Evolutionary conservation across 2,797 vertebrate species (phyloP).

Genomic region (Melanotaenia pygmaea): DNA sequence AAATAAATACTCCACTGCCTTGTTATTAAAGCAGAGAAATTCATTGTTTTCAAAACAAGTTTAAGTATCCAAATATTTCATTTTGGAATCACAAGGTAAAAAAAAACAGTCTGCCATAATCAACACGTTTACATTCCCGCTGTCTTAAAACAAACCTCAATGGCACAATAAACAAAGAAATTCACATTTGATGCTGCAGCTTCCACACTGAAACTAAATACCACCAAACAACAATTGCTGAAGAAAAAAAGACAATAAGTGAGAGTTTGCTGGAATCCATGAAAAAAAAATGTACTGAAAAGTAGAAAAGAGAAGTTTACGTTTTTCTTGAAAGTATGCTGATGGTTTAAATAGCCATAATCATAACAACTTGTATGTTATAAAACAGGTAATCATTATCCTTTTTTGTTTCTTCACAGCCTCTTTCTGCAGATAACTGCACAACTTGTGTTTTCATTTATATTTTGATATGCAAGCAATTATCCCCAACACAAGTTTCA

Average conservation of each 20-base stretch:
- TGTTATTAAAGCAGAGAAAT: neutral
- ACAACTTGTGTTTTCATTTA: neutral
- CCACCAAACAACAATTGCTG: no score
- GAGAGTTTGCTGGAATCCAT: no score
- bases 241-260: no score
- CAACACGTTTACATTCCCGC: no score
- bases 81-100: neutral
- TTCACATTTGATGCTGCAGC: no score
- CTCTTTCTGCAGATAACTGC: neutral
- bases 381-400: neutral
- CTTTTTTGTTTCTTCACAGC: neutral
- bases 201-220: no score
- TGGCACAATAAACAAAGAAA: no score
- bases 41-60: neutral
- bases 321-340: neutral
- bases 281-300: neutral
- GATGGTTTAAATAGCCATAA: neutral
- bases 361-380: neutral
- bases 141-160: no score
- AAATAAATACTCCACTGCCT: no score
- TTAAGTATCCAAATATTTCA: neutral
- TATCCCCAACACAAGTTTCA: constrained; percentile 26
- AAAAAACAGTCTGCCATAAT: neutral
- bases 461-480: neutral
- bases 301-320: neutral